Conservation (phyloP, 2,888 invertebrate species). For the Halocaridina rubra region DNA sequence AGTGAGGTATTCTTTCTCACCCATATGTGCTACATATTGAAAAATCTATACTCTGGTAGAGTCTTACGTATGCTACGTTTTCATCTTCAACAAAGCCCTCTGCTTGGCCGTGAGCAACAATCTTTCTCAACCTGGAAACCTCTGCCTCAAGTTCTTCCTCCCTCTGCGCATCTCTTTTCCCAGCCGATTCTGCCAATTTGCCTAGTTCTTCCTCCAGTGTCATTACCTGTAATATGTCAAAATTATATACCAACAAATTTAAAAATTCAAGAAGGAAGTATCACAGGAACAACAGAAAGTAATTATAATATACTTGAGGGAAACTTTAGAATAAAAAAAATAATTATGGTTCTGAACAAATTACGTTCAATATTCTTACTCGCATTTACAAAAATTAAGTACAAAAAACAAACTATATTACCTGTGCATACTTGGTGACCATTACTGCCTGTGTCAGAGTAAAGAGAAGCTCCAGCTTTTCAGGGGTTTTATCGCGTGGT, state of each 20-base stretch:
- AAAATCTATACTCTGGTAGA: too few species aligned
- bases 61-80: conserved; percentile 41
- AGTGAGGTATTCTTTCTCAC: too few species aligned
- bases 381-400: too few species aligned
- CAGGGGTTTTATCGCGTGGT: conserved; percentile 34
- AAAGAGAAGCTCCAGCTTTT: conserved; percentile 52
- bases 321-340: too few species aligned
- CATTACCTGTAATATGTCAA: conserved; percentile 2
- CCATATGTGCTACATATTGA: too few species aligned
- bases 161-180: conserved; percentile 43
- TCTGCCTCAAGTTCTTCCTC: conserved; percentile 32
- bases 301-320: too few species aligned
- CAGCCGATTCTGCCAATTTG: conserved; percentile 44
- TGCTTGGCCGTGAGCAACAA: not conserved
- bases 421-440: conserved; percentile 51
- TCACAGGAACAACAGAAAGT: too few species aligned
- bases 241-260: not conserved
- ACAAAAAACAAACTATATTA: too few species aligned
- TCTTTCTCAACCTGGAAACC: conserved; percentile 3
- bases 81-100: not conserved
- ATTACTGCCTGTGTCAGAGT: conserved; percentile 55
- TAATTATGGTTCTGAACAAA: too few species aligned
- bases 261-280: not conserved
- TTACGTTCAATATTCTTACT: too few species aligned
- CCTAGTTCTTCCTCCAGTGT: conserved; percentile 41